Percentiles rank a stretch among this genome's conserved stretches.
These are phyloP conservation scores for Axinella damicornis DNA, from an alignment of 37 sponge, comb jelly and placozoan species.

Conservation along the genomic window DNA sequence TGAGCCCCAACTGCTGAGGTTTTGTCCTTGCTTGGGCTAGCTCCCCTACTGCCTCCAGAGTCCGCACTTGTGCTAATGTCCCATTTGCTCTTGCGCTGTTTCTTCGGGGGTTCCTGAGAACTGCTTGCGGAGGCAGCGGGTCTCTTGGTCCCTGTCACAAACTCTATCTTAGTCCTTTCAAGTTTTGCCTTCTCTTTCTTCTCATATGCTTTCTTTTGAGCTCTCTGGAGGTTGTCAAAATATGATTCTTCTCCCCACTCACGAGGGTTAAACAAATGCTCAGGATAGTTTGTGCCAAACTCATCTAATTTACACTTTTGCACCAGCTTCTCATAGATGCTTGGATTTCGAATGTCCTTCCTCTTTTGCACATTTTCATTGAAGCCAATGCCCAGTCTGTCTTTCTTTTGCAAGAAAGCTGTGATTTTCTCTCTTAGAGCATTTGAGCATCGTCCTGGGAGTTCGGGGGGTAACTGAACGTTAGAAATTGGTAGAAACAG, in stretches of 20 bases:
- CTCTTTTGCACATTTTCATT: conserved; percentile 50
- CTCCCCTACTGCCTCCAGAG: conserved; percentile 41
- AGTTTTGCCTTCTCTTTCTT: conserved; percentile 76
- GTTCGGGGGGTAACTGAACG: conserved; percentile 38
- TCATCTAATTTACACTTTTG: conserved; percentile 69
- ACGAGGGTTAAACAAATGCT: conserved; percentile 63
- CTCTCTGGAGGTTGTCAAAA: conserved; percentile 60
- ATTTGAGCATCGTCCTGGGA: conserved; percentile 38
- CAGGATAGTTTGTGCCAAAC: conserved; percentile 81
- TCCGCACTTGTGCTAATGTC: conserved; percentile 39
- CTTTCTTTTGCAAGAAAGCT: conserved; percentile 55
- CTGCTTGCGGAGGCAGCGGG: not conserved
- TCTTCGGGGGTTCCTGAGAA: conserved; percentile 13
- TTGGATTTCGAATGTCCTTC: conserved; percentile 87
- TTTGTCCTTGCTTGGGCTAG: conserved; percentile 21
- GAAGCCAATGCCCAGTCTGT: conserved; percentile 21
- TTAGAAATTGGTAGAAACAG: not conserved
- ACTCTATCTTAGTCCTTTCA: conserved; percentile 37
- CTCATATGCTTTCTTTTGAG: conserved; percentile 69
- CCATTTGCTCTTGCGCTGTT: conserved; percentile 57
- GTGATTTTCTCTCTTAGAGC: conserved; percentile 54
- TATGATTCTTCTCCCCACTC: conserved; percentile 67
- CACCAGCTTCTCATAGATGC: conserved; percentile 81
- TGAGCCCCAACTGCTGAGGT: conserved; percentile 49
- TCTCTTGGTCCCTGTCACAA: conserved; percentile 48